A percentile compares a stretch with the other conserved stretches of the same genome.
Evolutionary conservation across 2,113 vertebrate species (phyloP).

Genomic region (Ellobius talpinus): DNA sequence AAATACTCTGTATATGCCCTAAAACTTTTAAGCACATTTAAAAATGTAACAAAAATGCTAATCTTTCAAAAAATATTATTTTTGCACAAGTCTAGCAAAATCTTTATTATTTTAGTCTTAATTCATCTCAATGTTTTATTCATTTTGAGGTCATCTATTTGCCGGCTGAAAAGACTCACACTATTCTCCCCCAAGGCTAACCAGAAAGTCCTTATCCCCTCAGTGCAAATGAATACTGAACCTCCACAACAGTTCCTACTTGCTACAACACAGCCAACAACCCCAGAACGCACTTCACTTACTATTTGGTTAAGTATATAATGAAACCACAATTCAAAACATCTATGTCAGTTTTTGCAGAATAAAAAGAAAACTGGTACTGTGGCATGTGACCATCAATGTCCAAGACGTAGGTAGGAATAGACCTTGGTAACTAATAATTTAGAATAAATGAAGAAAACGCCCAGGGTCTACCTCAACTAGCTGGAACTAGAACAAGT

Average conservation of each 20-base stretch:
- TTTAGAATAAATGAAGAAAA: conserved; percentile 60
- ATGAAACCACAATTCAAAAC: conserved; percentile 64
- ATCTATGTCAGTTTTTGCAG: conserved; percentile 50
- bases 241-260: conserved; percentile 60
- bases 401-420: conserved; percentile 60
- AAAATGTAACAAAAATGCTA: conserved; percentile 39
- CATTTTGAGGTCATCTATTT: conserved; percentile 72
- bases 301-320: conserved; percentile 49
- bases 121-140: conserved; percentile 66
- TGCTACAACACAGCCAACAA: conserved; percentile 50
- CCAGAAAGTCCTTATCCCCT: conserved; percentile 66
- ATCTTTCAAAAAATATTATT: conserved; percentile 56
- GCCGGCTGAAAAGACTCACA: conserved; percentile 56
- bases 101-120: conserved; percentile 54
- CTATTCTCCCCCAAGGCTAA: conserved; percentile 71
- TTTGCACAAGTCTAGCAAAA: conserved; percentile 46
- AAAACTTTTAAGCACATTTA: conserved; percentile 61
- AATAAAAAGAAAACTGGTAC: conserved; percentile 69
- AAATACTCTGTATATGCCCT: conserved; percentile 7
- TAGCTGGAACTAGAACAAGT: conserved; percentile 61
- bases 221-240: conserved; percentile 62
- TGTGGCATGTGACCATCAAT: conserved; percentile 55
- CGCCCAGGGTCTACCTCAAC: conserved; percentile 53
- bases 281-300: conserved; percentile 45
- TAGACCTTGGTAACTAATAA: conserved; percentile 31